Evolutionary conservation across 2,888 invertebrate genomes (phyloP), one percentile per base, ranked within the genome.

Genomic region (Machimus atricapillus): DNA sequence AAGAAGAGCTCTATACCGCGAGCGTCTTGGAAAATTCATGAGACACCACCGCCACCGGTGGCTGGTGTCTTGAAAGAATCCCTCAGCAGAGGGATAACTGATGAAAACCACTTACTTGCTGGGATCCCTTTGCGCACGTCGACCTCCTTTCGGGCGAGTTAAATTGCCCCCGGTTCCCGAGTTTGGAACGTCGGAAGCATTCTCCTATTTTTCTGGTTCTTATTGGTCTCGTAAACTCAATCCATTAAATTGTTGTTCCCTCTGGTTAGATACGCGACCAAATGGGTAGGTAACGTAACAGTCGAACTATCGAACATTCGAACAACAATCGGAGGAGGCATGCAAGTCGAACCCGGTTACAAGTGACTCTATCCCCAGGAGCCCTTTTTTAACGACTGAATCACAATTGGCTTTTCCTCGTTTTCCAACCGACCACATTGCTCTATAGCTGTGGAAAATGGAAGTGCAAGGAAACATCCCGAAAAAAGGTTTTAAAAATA

Each of bases 311-410:
- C 40, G 40, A 66, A 66, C 27, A 66, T 27, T 27, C 23, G 79
- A 43, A 46, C 31, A 66, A 79, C 31, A 79, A 52, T 7, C 79
- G 79, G 34, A 52, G 43, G 31, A 79, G 79, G 52, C 79, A 79
- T 79, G 37, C 46, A 46, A 79, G 46, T 19, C 46, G 16, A 27
- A 31, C 1, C 52, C 7, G 27, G 46, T 66, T 40, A 52, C 52
- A 46, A 79, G 46, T 27, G 52, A 52, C 79, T 79, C 23, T 12
- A 52, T 79, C 52, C 79, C 52, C 46, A 14, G 43, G 79, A 79
- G 79, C 40, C 52, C 52, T 79, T 52, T 79, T 78, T 52, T 79
- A 79, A 79, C 79, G 79, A 79, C 27, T 79, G 79, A 79, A 79
- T 79, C 52, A 79, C 79, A 79, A 79, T 79, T 79, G 79, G 46